Percentiles rank a stretch among this genome's conserved stretches.
Evolutionary conservation across 2,113 vertebrate genomes (phyloP).

Genomic region (Tricholaema leucomelas): DNA sequence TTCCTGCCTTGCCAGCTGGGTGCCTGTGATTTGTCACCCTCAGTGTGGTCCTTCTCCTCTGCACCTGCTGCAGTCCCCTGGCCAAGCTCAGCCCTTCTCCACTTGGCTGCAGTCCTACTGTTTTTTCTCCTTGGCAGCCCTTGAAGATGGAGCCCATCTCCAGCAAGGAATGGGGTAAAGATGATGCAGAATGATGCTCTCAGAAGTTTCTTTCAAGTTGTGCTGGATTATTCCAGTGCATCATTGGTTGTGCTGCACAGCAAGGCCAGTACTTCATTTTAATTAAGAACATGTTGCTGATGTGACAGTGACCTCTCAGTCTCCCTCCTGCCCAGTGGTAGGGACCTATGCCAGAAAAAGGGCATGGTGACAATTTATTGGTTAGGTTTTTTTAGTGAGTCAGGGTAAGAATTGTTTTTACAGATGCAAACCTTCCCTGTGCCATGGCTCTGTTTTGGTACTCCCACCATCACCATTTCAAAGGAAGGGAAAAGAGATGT

Average conservation of each 20-base stretch:
- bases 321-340: neutral
- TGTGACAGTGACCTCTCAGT: neutral
- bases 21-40: neutral
- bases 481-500: neutral
- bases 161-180: neutral
- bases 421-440: neutral
- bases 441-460: neutral
- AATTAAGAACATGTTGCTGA: neutral
- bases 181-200: rapidly evolving
- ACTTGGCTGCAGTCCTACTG: neutral
- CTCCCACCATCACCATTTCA: neutral
- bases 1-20: neutral
- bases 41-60: neutral
- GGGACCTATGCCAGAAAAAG: neutral
- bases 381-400: neutral
- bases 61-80: neutral
- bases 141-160: neutral
- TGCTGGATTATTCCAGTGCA: neutral
- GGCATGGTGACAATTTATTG: neutral
- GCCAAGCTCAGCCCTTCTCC: neutral
- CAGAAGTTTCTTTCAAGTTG: neutral
- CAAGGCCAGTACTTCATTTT: neutral
- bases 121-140: neutral
- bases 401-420: neutral
- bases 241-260: neutral